A percentile compares a stretch with the other conserved stretches of the same genome.
Evolutionary conservation across 2,888 invertebrate species (phyloP).

Genomic region (Rotaria socialis): DNA sequence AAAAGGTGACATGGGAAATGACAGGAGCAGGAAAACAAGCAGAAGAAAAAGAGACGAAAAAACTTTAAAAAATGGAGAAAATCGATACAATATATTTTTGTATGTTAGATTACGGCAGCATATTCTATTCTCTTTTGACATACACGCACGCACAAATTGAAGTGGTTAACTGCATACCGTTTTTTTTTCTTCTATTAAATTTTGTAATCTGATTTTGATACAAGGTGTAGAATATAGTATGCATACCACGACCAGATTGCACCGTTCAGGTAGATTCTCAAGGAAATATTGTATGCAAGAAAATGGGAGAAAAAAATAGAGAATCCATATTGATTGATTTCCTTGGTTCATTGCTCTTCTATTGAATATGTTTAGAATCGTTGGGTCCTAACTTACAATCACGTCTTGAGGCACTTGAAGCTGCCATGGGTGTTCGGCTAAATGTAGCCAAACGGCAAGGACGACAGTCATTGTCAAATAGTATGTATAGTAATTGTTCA

Average conservation of each 20-base stretch:
- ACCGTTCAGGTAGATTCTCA: constrained; percentile 22
- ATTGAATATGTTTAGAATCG: constrained; percentile 17
- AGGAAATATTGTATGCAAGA: background rate
- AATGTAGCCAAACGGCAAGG: constrained; percentile 27
- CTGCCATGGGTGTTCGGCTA: constrained; percentile 19
- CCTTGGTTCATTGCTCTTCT: background rate
- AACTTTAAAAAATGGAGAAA: background rate
- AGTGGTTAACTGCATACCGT: background rate
- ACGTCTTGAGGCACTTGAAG: background rate
- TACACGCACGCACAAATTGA: background rate
- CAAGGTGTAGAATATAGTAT: background rate
- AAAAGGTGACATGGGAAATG: no score
- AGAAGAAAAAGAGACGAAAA: background rate
- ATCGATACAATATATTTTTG: background rate
- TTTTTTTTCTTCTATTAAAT: background rate
- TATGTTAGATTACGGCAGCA: background rate
- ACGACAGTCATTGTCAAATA: background rate
- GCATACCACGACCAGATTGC: background rate
- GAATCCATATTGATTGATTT: background rate
- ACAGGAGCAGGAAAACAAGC: background rate
- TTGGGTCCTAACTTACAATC: constrained; percentile 1
- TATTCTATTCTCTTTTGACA: background rate
- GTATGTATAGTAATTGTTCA: background rate
- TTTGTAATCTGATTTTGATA: background rate
- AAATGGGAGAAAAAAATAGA: background rate